A percentile compares a stretch with the other conserved stretches of the same genome.
These are phyloP conservation scores for Peromyscus aztecus DNA, from an alignment of 2,797 vertebrate genomes.

Conservation along the genomic window DNA sequence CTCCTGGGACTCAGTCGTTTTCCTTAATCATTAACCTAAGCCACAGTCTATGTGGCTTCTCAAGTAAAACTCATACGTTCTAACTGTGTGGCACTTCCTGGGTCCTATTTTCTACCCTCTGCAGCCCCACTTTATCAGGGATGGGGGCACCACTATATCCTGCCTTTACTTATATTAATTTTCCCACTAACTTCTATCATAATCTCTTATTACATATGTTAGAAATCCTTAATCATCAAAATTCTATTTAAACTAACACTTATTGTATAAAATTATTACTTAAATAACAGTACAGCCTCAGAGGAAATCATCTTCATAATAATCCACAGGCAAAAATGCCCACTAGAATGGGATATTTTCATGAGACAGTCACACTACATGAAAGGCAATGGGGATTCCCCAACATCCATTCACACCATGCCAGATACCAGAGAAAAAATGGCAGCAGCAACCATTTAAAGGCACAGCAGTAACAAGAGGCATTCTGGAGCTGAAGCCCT, in stretches of 20 bases:
- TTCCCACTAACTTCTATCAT: not conserved
- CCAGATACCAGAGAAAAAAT: not conserved
- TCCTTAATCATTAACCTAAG: not conserved
- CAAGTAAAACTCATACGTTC: not conserved
- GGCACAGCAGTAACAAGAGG: not conserved
- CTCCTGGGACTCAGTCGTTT: not conserved
- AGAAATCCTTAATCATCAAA: not conserved
- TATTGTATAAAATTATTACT: not conserved
- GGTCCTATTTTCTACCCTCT: not conserved
- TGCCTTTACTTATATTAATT: not conserved
- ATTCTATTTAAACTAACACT: not conserved
- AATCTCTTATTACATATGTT: not conserved
- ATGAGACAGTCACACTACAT: not conserved
- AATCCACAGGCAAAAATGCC: not conserved
- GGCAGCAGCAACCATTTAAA: not conserved
- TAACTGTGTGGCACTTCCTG: not conserved
- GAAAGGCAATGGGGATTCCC: not conserved
- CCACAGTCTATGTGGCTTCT: not conserved
- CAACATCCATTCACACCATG: not conserved
- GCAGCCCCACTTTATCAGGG: not conserved
- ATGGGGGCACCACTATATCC: not conserved
- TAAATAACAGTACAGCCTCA: not conserved
- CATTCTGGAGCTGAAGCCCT: not conserved
- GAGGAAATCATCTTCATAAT: not conserved
- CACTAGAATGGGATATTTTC: not conserved